Percentiles rank a stretch among this genome's conserved stretches.
These are phyloP conservation scores for Molossus molossus DNA, from an alignment of 2,797 vertebrate genomes.

Conservation along the genomic window DNA sequence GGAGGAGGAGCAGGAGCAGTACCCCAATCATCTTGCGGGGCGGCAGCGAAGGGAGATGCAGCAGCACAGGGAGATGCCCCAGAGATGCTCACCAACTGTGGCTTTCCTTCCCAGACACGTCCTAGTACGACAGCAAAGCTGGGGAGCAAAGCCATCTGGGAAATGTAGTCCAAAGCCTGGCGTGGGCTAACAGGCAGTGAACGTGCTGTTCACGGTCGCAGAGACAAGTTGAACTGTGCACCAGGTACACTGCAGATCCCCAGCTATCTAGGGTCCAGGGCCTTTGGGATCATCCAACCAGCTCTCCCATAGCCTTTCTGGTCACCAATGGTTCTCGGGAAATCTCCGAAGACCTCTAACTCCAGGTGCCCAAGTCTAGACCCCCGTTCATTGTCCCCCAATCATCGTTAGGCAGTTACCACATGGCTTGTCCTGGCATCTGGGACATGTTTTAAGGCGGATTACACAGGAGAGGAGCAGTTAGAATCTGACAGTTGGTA, in stretches of 20 bases:
- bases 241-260: too few species aligned
- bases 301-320: not conserved
- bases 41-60: not conserved
- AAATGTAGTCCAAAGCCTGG: slow-evolving; percentile 79
- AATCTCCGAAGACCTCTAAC: not conserved
- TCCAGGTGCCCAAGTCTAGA: not conserved
- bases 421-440: not conserved
- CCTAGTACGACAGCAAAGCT: not conserved
- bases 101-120: slow-evolving; percentile 15
- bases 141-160: slow-evolving; percentile 74
- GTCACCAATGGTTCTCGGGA: not conserved
- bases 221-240: not conserved
- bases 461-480: not conserved
- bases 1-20: slow-evolving; percentile 64
- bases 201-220: accelerated
- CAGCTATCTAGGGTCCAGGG: not conserved
- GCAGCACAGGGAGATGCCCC: accelerated
- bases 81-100: accelerated
- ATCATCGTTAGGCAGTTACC: not conserved
- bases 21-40: slow-evolving; percentile 58
- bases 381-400: not conserved
- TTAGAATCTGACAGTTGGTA: slow-evolving; percentile 55
- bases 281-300: not conserved
- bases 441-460: not conserved
- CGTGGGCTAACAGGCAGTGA: accelerated